Conservation (phyloP, 2,888 invertebrate genomes). For the Drosophila putrida region DNA sequence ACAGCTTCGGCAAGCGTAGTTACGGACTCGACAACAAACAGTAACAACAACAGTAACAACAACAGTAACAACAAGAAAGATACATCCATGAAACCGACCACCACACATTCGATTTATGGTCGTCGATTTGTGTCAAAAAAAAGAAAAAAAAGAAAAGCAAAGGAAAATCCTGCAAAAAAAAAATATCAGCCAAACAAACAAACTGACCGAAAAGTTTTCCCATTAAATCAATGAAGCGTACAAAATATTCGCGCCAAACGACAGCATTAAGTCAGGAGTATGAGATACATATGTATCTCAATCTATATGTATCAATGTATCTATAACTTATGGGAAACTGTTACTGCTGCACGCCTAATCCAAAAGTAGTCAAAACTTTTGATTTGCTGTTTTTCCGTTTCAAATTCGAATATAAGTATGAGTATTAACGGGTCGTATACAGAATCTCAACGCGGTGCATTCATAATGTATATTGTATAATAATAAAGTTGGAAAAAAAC, state of each 20-base stretch:
- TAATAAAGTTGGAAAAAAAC: constrained; percentile 3
- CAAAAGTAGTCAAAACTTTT: constrained; percentile 49
- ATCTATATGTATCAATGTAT: constrained; percentile 1
- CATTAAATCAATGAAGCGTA: constrained; percentile 81
- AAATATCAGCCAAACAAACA: constrained; percentile 34
- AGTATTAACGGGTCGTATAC: constrained; percentile 7
- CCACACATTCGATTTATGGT: constrained; percentile 66
- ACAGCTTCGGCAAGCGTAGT: constrained; percentile 50
- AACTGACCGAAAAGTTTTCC: constrained; percentile 72
- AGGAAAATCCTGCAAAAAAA: background rate
- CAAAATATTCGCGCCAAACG: constrained; percentile 72
- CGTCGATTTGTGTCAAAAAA: constrained; percentile 52
- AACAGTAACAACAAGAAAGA: constrained; percentile 29
- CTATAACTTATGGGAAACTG: constrained; percentile 32
- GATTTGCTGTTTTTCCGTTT: constrained; percentile 30
- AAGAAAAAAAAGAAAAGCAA: constrained; percentile 9
- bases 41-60: constrained; percentile 19
- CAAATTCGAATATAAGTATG: background rate
- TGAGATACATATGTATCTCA: constrained; percentile 11
- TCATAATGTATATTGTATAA: constrained; percentile 15
- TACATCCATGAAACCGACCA: constrained; percentile 44
- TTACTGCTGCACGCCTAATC: constrained; percentile 33
- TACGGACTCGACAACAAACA: constrained; percentile 38
- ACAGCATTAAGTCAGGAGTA: constrained; percentile 54
- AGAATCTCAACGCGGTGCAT: constrained; percentile 6